A percentile compares a stretch with the other conserved stretches of the same genome.
Conservation (phyloP, 2,888 invertebrate species). For the Neoascia interrupta region DNA sequence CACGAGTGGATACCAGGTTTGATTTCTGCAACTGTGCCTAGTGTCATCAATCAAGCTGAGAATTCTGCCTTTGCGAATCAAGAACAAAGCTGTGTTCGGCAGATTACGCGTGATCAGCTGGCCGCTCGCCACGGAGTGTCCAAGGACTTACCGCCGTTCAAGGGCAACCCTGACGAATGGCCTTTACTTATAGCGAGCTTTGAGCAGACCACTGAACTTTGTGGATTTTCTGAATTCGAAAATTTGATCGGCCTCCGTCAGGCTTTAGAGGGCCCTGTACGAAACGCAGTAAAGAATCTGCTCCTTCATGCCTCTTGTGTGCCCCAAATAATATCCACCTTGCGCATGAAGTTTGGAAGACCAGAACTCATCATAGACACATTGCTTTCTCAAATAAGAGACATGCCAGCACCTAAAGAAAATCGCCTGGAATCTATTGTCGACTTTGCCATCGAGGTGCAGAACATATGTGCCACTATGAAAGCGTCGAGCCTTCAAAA, state of each 20-base stretch:
- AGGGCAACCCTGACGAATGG: constrained; percentile 25
- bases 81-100: not conserved
- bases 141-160: not conserved
- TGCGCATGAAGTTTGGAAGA: constrained; percentile 51
- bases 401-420: constrained; percentile 26
- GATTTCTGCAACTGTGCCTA: too few species aligned
- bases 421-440: constrained; percentile 32
- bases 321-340: constrained; percentile 33
- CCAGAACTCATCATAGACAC: constrained; percentile 46
- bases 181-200: constrained; percentile 38
- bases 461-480: constrained; percentile 56
- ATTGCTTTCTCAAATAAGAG: constrained; percentile 34
- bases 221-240: constrained; percentile 45
- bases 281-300: constrained; percentile 29
- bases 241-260: constrained; percentile 37
- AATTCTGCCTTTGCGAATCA: not conserved
- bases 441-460: constrained; percentile 54
- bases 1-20: too few species aligned
- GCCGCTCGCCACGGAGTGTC: not conserved
- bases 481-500: constrained; percentile 41
- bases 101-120: not conserved
- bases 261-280: constrained; percentile 14
- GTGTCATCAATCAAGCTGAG: too few species aligned
- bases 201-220: constrained; percentile 45
- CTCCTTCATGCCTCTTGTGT: constrained; percentile 39